Evolutionary conservation across 2,888 invertebrate species (phyloP), one percentile per base, ranked within the genome.

Genomic region (Lomographa bimaculata): DNA sequence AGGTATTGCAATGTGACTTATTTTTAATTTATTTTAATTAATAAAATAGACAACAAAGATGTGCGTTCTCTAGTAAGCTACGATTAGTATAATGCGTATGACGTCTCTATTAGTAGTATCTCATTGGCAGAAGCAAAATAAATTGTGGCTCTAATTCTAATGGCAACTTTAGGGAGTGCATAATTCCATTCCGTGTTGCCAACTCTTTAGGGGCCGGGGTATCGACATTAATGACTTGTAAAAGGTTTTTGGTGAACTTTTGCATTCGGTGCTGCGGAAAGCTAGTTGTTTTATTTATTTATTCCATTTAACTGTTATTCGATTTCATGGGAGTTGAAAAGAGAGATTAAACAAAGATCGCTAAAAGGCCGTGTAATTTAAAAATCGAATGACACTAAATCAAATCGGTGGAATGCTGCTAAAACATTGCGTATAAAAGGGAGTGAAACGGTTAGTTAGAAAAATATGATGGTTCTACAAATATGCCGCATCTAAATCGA

Each of bases 151-250:
- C 70, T 80, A 81, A 83, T 80, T 82, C 79, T 79, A 77, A 80
- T 81, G 73, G 73, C 71, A 71, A 81, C 80, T 84, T 84, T 82
- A 77, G 84, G 85, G 82, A 79, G 75, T 73, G 71, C 68, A 72
- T 85, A 85, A 86, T 86, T 86, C 80, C 78, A 83, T 87, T 86
- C 74, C 75, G 74, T 83, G 82, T 80, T 79, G 78, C 68, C 75
- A 85, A 85, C 86, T 87, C 82, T 84, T 87, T 85, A 73, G 81
- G 81, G 80, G 75, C 70, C 64, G 70, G 55, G 69, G 71, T 76
- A 79, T 75, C 71, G 77, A 73, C 79, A 79, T 79, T 85, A 83
- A 85, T 82, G 77, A 76, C 71, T 78, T 79, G 71, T 78, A 72
- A 86, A 85, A 83, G 81, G 81, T 82, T 85, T 73, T 79, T 72